phyloP scores from a whole-genome alignment of 2,888 invertebrate species.

The Apodemia mormo region DNA sequence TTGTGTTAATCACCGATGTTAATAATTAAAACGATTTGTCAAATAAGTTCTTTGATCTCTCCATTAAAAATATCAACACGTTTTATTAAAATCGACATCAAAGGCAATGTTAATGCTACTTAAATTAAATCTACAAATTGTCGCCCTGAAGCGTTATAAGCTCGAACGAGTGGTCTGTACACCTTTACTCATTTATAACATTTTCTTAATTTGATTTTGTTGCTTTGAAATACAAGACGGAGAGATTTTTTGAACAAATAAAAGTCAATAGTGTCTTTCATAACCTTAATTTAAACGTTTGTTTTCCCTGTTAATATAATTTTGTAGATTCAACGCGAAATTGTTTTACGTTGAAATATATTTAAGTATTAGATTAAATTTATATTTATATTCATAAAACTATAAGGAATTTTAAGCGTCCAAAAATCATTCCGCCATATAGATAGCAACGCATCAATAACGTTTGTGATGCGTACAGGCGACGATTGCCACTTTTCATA shows the following conservation, averaged over 20 bases:
- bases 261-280: no score
- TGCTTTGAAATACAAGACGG: conserved; percentile 11
- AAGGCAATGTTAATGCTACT: conserved; percentile 4
- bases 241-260: neutral
- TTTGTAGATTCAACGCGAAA: no score
- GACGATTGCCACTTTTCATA: no score
- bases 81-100: conserved; percentile 22
- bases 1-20: neutral
- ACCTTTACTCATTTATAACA: neutral
- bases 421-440: no score
- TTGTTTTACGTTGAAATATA: no score
- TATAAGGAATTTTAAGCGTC: no score
- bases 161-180: neutral
- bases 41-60: conserved; percentile 20
- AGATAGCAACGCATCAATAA: no score
- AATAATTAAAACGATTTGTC: neutral
- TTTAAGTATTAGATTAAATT: no score
- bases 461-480: no score
- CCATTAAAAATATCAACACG: conserved; percentile 30
- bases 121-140: conserved; percentile 9
- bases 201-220: conserved; percentile 13
- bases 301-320: no score
- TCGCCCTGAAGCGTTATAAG: neutral
- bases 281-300: no score
- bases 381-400: no score